A percentile compares a stretch with the other conserved stretches of the same genome.
phyloP scores from a whole-genome alignment of 2,888 invertebrate species.

The Pediacus dermestoides region DNA sequence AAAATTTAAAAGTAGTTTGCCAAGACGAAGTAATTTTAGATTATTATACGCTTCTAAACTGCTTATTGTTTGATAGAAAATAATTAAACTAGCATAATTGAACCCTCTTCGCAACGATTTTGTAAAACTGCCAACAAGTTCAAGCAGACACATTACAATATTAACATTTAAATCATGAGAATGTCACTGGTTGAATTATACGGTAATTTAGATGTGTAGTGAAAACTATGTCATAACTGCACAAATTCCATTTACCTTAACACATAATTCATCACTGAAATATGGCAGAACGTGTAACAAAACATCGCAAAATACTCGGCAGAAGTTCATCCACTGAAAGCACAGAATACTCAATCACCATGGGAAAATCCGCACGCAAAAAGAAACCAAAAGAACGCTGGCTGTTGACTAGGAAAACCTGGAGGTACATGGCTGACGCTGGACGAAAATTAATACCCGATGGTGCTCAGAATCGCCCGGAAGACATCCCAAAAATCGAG shows the following conservation, averaged over 20 bases:
- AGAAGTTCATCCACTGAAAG: slow-evolving; percentile 51
- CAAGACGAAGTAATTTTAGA: slow-evolving; percentile 32
- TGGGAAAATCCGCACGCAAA: slow-evolving; percentile 58
- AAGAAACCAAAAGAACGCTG: slow-evolving; percentile 74
- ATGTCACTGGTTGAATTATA: slow-evolving; percentile 8
- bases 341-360: slow-evolving; percentile 48
- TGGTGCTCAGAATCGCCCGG: slow-evolving; percentile 65
- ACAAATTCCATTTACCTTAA: slow-evolving; percentile 15
- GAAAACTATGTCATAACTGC: slow-evolving; percentile 15
- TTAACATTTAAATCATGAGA: slow-evolving; percentile 12
- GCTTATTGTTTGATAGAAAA: slow-evolving; percentile 29
- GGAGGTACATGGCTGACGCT: slow-evolving; percentile 91
- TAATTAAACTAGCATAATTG: slow-evolving; percentile 20
- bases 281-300: slow-evolving; percentile 37
- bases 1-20: slow-evolving; percentile 27
- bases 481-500: slow-evolving; percentile 77
- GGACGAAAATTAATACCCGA: slow-evolving; percentile 84
- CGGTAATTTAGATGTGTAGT: slow-evolving; percentile 20
- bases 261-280: slow-evolving; percentile 9
- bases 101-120: slow-evolving; percentile 14
- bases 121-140: slow-evolving; percentile 18
- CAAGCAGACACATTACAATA: slow-evolving; percentile 10
- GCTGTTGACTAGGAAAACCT: slow-evolving; percentile 83
- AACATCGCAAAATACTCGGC: slow-evolving; percentile 37
- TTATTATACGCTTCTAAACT: slow-evolving; percentile 24